Conservation (phyloP, 2,888 invertebrate species). For the Norana najaformis region DNA sequence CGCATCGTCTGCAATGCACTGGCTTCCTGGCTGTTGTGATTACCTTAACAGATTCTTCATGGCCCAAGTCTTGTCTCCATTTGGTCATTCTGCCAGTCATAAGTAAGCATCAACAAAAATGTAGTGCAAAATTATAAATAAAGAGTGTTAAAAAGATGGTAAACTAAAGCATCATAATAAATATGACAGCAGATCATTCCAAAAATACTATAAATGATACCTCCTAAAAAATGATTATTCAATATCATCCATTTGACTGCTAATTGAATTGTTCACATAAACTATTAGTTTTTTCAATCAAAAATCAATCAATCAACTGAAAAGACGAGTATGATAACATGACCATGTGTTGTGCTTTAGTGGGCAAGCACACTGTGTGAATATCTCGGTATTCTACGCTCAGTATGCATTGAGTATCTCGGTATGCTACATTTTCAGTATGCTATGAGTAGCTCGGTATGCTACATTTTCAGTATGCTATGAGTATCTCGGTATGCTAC, state of each 20-base stretch:
- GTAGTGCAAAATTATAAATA: background rate
- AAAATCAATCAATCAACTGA: too few species aligned
- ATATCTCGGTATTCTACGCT: too few species aligned
- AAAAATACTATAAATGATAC: background rate
- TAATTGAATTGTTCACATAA: too few species aligned
- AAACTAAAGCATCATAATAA: background rate
- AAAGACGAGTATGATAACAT: background rate
- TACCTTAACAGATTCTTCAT: background rate
- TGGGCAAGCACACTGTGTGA: background rate
- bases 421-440: too few species aligned
- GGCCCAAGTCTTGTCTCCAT: constrained; percentile 20
- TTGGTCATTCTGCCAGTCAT: constrained; percentile 25
- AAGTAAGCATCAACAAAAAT: background rate
- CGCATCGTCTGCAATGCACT: constrained; percentile 28
- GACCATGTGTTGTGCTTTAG: background rate
- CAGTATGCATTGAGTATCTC: too few species aligned
- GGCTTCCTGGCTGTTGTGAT: constrained; percentile 26
- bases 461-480: too few species aligned
- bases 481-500: too few species aligned
- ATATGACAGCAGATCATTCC: background rate
- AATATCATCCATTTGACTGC: too few species aligned
- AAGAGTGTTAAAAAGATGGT: background rate
- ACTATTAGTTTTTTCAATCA: too few species aligned
- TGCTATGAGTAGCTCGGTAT: too few species aligned
- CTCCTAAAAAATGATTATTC: background rate